These are phyloP conservation scores for Lymantria monacha DNA, from an alignment of 2,888 invertebrate species.

Conservation along the genomic window DNA sequence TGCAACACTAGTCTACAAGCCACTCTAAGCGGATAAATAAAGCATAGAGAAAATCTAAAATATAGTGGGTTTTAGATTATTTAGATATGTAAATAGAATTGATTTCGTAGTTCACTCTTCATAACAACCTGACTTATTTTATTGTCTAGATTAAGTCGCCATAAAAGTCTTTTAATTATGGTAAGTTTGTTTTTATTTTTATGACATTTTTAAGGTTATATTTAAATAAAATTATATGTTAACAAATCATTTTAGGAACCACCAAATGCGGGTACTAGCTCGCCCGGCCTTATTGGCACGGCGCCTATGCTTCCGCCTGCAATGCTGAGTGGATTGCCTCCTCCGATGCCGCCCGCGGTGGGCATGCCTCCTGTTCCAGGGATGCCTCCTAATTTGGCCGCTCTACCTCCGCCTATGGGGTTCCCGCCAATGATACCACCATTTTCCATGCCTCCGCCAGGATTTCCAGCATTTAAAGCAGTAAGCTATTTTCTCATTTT, in stretches of 20 bases:
- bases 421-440: slow-evolving; percentile 86
- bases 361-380: slow-evolving; percentile 79
- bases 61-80: no score
- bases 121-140: not conserved
- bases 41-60: no score
- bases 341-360: slow-evolving; percentile 76
- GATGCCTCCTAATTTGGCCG: slow-evolving; percentile 66
- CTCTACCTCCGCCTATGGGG: slow-evolving; percentile 74
- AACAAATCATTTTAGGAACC: slow-evolving; percentile 46
- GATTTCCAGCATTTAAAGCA: slow-evolving; percentile 81
- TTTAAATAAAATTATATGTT: not conserved
- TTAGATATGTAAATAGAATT: not conserved
- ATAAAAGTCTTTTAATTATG: not conserved
- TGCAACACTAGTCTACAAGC: no score
- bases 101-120: not conserved
- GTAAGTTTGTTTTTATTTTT: not conserved
- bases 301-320: slow-evolving; percentile 63
- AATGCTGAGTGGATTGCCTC: slow-evolving; percentile 72
- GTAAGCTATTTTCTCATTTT: slow-evolving; percentile 35
- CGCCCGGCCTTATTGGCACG: slow-evolving; percentile 60
- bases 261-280: slow-evolving; percentile 61
- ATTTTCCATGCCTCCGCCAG: slow-evolving; percentile 91
- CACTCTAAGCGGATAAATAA: no score
- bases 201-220: not conserved
- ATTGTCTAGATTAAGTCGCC: not conserved